A percentile compares a stretch with the other conserved stretches of the same genome.
These are phyloP conservation scores for Seira musarum DNA, from an alignment of 2,888 invertebrate genomes.

Conservation along the genomic window DNA sequence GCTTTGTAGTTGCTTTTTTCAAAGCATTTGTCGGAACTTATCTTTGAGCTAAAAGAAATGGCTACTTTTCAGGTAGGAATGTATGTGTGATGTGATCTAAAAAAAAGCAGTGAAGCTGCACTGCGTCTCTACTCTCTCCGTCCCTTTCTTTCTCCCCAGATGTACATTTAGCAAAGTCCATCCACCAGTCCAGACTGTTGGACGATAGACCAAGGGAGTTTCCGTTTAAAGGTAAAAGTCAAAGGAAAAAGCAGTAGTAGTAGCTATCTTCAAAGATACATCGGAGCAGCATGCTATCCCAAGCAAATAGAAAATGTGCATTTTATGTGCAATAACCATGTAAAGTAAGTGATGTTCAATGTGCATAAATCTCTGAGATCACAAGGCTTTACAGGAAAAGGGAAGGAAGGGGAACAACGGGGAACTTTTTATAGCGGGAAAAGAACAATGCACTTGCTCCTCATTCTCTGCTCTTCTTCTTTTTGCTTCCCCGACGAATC, in stretches of 20 bases:
- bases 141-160: neutral
- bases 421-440: constrained; percentile 5
- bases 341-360: constrained; percentile 23
- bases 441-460: constrained; percentile 18
- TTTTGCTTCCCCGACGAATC: neutral
- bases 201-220: neutral
- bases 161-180: neutral
- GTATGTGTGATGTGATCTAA: no score
- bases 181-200: neutral
- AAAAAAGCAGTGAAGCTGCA: neutral
- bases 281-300: constrained; percentile 1
- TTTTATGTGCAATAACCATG: constrained; percentile 53
- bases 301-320: constrained; percentile 44
- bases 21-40: no score
- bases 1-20: no score
- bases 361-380: constrained; percentile 40
- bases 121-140: neutral
- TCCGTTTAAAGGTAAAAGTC: constrained; percentile 16
- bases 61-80: no score
- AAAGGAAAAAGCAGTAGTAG: neutral
- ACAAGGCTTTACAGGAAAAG: constrained; percentile 1
- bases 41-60: no score
- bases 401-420: constrained; percentile 10
- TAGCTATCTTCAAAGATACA: constrained; percentile 24
- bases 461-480: neutral